Percentiles rank a stretch among this genome's conserved stretches.
phyloP scores from a whole-genome alignment of 2,113 vertebrate species.

The Malurus elegans region DNA sequence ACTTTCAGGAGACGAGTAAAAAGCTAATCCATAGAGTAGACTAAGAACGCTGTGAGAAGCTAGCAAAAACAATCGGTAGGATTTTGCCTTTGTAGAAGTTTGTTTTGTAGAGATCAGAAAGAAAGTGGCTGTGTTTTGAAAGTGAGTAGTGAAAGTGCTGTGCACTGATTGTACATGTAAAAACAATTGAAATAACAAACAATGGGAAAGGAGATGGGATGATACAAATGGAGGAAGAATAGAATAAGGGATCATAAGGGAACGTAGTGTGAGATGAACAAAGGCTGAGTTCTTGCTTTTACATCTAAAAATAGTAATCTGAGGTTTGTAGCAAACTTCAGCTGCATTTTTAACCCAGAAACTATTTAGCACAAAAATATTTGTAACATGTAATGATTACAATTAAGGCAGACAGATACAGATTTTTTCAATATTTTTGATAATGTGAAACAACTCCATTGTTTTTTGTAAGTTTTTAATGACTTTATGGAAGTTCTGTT shows the following conservation, averaged over 20 bases:
- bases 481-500: background rate
- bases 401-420: background rate
- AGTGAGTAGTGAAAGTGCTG: background rate
- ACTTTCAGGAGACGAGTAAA: background rate
- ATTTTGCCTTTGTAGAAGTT: background rate
- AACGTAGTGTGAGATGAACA: background rate
- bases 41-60: background rate
- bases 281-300: background rate
- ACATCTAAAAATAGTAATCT: background rate
- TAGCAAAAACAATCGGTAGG: background rate
- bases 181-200: background rate
- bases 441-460: background rate
- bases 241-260: background rate
- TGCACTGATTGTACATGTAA: background rate
- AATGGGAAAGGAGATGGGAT: background rate
- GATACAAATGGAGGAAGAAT: background rate
- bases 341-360: background rate
- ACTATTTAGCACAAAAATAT: background rate
- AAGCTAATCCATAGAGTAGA: background rate
- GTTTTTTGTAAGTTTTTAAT: background rate
- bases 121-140: background rate
- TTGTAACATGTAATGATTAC: background rate
- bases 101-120: background rate
- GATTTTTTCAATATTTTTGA: background rate
- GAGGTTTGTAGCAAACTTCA: background rate